phyloP scores from a whole-genome alignment of 2,888 invertebrate genomes.

The Caenorhabditis macrosperma region DNA sequence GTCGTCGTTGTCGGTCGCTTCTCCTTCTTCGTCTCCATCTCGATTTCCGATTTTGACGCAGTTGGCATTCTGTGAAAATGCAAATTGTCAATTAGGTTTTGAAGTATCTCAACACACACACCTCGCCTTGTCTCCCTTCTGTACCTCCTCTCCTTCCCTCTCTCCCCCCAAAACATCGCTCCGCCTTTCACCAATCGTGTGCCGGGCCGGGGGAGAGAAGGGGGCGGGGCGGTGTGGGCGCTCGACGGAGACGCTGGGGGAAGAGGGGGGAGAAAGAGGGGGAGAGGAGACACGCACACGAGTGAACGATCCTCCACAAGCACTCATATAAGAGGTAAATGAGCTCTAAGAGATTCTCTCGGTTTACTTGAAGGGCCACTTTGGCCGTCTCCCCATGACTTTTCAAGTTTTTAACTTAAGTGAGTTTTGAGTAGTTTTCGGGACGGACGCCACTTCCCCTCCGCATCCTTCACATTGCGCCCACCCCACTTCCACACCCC shows the following conservation, averaged over 20 bases:
- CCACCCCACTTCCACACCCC: too few species aligned
- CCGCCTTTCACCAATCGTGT: constrained; percentile 18
- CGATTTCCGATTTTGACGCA: constrained; percentile 7
- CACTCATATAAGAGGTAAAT: constrained; percentile 70
- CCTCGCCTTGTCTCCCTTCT: constrained; percentile 7
- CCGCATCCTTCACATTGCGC: constrained; percentile 50
- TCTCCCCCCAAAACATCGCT: constrained; percentile 13
- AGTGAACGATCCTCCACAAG: constrained; percentile 62
- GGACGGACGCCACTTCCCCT: constrained; percentile 48
- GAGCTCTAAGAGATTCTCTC: constrained; percentile 68
- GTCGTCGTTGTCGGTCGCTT: not conserved
- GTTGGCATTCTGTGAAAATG: not conserved
- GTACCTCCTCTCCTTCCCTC: not conserved
- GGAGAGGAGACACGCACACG: constrained; percentile 48
- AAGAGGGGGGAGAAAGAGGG: too few species aligned
- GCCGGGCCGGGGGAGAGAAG: not conserved
- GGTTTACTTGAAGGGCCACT: constrained; percentile 61
- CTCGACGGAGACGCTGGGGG: constrained; percentile 25
- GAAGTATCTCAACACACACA: too few species aligned
- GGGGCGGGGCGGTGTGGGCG: constrained; percentile 21
- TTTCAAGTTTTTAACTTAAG: constrained; percentile 61
- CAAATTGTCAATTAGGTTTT: constrained; percentile 44
- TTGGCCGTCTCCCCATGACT: constrained; percentile 58
- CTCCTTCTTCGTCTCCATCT: constrained; percentile 15
- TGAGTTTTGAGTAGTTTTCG: constrained; percentile 60